phyloP scores from a whole-genome alignment of 2,888 invertebrate genomes.

The Euproctis similis region DNA sequence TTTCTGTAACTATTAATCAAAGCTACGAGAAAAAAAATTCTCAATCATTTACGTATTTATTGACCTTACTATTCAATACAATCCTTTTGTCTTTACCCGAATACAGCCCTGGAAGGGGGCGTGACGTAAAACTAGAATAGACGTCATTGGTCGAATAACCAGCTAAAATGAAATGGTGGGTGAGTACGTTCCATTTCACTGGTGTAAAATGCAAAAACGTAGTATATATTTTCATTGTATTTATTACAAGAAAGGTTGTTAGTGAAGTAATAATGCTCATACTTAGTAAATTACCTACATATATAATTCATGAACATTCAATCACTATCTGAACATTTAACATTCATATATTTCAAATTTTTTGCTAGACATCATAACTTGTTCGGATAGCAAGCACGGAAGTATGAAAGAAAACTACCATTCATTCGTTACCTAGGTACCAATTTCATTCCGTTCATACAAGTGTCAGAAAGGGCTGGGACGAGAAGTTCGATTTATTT shows the following conservation, averaged over 20 bases:
- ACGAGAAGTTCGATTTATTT: slow-evolving; percentile 38
- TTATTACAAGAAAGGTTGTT: background rate
- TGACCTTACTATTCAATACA: slow-evolving; percentile 24
- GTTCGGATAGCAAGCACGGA: slow-evolving; percentile 26
- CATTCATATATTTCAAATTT: background rate
- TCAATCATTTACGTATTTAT: slow-evolving; percentile 31
- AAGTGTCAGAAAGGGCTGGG: slow-evolving; percentile 64
- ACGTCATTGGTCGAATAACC: slow-evolving; percentile 57
- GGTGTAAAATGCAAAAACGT: too few relatives aligned
- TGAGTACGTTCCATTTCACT: slow-evolving; percentile 47
- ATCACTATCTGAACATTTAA: background rate
- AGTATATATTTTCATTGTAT: too few relatives aligned
- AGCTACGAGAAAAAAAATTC: too few relatives aligned
- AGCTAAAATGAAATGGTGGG: slow-evolving; percentile 26
- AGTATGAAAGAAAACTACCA: slow-evolving; percentile 46
- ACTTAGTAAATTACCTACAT: background rate
- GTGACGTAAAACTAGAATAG: slow-evolving; percentile 57
- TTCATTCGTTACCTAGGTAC: too few relatives aligned
- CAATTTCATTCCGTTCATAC: too few relatives aligned
- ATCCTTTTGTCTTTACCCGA: slow-evolving; percentile 47
- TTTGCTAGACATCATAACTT: slow-evolving; percentile 20
- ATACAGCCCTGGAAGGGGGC: slow-evolving; percentile 68
- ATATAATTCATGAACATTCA: background rate
- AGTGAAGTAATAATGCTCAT: background rate
- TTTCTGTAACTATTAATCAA: too few relatives aligned